Evolutionary conservation across 2,888 invertebrate genomes (phyloP), one percentile per base, ranked within the genome.

Genomic region (Stenotaenia linearis): DNA sequence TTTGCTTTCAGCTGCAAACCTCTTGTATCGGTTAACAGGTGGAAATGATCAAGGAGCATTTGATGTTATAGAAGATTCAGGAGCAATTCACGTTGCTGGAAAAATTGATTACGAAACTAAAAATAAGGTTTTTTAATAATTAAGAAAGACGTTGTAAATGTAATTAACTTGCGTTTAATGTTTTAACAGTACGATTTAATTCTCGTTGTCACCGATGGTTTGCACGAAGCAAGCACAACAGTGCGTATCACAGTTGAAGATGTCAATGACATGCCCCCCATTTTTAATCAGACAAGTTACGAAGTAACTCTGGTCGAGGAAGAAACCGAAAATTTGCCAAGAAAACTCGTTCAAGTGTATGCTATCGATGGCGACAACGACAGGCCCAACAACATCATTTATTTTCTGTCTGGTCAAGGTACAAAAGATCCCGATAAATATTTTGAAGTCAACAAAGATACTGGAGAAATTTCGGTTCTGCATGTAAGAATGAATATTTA

Each of bases 41-140:
- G 97, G 97, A 0, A 97, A 97, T 85, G 90, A 91, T 0, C 92
- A 91, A 80, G 91, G 95, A 82, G 94, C 95, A 0, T 97, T 97
- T 85, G 90, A 90, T 81, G 96, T 97, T 37, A 79, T 80, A 5
- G 76, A 76, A 78, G 84, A 86, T 76, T 87, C 86, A 2, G 98
- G 98, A 84, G 97, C 97, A 86, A 97, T 98, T 88, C 97, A 96
- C 89, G 97, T 98, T 84, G 97, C 97, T 81, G 97, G 97, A 83
- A 95, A 96, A 80, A 90, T 98, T 86, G 98, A 98, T 89, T 98
- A 97, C 88, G 97, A 97, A 88, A 95, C 96, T 0, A 83, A 83
- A 32, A 83, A 83, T 77, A 84, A 85, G 81, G 85, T 85, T 56
- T 56, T 56, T 56, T 56, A 56, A 56, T 10, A 23, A 35, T 32